Conservation (phyloP, 2,113 vertebrate genomes). For the Anoplopoma fimbria region DNA sequence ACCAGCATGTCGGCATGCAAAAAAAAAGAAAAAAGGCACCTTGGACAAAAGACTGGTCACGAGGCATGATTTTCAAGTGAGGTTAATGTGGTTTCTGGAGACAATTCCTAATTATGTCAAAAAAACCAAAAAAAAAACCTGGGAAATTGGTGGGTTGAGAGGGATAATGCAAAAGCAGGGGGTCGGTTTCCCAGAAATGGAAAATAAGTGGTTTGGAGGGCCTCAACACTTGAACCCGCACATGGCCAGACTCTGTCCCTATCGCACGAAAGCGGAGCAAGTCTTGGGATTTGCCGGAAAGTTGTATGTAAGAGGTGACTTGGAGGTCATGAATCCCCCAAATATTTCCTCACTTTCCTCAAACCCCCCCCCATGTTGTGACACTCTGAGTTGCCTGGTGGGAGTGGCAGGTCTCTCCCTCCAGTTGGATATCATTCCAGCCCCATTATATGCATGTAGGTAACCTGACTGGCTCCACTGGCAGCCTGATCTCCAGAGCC, state of each 20-base stretch:
- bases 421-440: constrained; percentile 67
- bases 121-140: constrained; percentile 54
- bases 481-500: constrained; percentile 63
- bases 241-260: constrained; percentile 58
- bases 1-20: constrained; percentile 61
- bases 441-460: constrained; percentile 63
- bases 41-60: constrained; percentile 70
- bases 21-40: constrained; percentile 59
- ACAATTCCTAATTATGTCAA: constrained; percentile 80
- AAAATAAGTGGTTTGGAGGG: constrained; percentile 79
- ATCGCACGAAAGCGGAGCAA: constrained; percentile 71
- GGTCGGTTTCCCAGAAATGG: constrained; percentile 84
- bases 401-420: constrained; percentile 48
- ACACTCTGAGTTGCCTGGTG: constrained; percentile 64
- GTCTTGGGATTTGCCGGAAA: constrained; percentile 41
- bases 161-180: constrained; percentile 79
- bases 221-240: constrained; percentile 71
- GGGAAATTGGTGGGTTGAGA: constrained; percentile 75
- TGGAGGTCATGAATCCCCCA: constrained; percentile 52
- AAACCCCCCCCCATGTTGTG: constrained; percentile 62
- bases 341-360: constrained; percentile 18
- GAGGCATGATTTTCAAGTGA: constrained; percentile 76
- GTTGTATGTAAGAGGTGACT: constrained; percentile 63
- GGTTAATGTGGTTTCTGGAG: constrained; percentile 81
- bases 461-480: constrained; percentile 67